Percentiles rank a stretch among this genome's conserved stretches.
These are phyloP conservation scores for Apostichopus japonicus DNA, from an alignment of 35 echinoderm and acorn worm genomes.

Conservation along the genomic window DNA sequence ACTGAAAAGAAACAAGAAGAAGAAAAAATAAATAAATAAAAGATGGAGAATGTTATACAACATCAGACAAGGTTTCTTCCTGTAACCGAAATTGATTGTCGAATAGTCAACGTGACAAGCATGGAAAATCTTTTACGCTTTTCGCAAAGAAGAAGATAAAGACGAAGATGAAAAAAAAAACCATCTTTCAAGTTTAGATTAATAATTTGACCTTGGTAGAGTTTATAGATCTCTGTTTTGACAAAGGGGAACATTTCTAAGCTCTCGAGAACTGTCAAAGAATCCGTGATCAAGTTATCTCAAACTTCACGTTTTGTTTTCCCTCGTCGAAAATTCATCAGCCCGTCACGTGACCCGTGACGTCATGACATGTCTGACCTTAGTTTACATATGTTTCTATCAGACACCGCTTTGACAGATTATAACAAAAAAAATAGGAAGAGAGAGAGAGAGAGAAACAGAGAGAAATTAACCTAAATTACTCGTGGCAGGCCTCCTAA, in stretches of 20 bases:
- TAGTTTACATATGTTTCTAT: constrained; percentile 11
- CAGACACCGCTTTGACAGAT: constrained; percentile 5
- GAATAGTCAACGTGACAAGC: background rate
- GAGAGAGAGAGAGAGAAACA: background rate
- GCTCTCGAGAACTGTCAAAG: background rate
- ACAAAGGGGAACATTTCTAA: background rate
- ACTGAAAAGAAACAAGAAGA: too few species aligned
- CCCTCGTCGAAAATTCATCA: constrained; percentile 3
- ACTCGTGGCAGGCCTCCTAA: constrained; percentile 37
- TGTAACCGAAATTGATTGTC: background rate
- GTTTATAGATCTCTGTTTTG: background rate
- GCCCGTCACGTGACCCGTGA: constrained; percentile 40
- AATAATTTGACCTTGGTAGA: constrained; percentile 15
- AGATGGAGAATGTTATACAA: background rate
- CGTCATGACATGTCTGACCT: constrained; percentile 17
- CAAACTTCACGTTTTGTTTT: background rate
- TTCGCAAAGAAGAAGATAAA: too few species aligned
- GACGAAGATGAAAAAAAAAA: too few species aligned
- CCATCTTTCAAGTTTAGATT: background rate
- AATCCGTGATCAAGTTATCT: background rate
- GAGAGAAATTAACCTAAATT: constrained; percentile 44
- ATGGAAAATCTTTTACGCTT: background rate
- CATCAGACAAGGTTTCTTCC: background rate
- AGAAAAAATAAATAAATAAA: too few species aligned
- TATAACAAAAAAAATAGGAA: background rate